These are phyloP conservation scores for Limnodromus scolopaceus DNA, from an alignment of 2,797 vertebrate genomes.

Conservation along the genomic window DNA sequence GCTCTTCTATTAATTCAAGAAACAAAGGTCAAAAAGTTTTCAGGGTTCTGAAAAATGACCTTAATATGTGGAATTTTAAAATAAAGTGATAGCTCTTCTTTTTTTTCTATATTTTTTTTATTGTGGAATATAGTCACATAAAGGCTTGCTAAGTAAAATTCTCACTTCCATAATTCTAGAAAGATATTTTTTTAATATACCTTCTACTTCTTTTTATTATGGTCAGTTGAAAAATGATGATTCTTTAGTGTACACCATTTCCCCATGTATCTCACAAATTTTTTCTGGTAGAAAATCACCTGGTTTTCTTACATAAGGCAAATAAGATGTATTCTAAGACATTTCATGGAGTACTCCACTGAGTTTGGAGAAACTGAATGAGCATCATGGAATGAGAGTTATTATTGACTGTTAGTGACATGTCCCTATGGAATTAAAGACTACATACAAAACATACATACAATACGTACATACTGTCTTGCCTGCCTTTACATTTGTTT, in stretches of 20 bases:
- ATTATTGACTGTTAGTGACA: not conserved
- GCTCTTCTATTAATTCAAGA: not conserved
- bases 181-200: not conserved
- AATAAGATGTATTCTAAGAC: not conserved
- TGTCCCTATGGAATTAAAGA: not conserved
- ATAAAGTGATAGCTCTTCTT: not conserved
- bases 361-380: not conserved
- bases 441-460: too few relatives aligned
- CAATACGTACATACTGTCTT: too few relatives aligned
- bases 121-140: not conserved
- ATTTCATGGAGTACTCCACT: not conserved
- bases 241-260: not conserved
- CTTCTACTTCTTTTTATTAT: not conserved
- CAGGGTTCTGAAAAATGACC: not conserved
- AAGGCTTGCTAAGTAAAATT: not conserved
- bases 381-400: not conserved
- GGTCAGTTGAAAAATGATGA: not conserved
- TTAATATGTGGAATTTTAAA: not conserved
- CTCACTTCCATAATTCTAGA: not conserved
- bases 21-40: not conserved
- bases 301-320: not conserved
- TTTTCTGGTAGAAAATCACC: not conserved
- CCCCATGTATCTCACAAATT: not conserved
- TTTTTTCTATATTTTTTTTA: not conserved
- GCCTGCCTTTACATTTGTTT: not conserved